Evolutionary conservation across 2,113 vertebrate species (phyloP).

Genomic region (Megaleporinus macrocephalus): DNA sequence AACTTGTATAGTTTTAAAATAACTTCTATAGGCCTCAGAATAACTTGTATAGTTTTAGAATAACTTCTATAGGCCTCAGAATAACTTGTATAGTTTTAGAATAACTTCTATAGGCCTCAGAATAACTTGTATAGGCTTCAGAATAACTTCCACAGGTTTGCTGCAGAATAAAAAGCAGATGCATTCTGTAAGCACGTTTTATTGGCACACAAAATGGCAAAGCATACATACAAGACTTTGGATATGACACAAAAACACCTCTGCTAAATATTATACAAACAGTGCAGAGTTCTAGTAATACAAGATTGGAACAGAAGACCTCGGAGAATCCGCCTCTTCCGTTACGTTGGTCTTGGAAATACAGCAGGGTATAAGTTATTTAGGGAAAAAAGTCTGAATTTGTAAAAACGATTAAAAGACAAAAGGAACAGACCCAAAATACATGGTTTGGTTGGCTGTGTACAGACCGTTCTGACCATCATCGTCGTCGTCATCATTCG

Average conservation of each 20-base stretch:
- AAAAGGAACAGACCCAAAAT: conserved; percentile 68
- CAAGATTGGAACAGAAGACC: conserved; percentile 87
- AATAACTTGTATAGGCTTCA: not conserved
- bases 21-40: too few relatives aligned
- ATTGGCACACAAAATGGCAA: conserved; percentile 99
- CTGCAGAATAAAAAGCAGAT: conserved; percentile 27
- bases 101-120: too few relatives aligned
- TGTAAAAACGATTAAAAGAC: conserved; percentile 49
- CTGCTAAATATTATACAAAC: conserved; percentile 92
- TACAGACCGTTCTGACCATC: not conserved
- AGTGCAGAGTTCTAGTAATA: conserved; percentile 90
- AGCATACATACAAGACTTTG: conserved; percentile 99
- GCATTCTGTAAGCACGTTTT: conserved; percentile 91
- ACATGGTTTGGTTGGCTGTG: conserved; percentile 20
- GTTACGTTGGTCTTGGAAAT: conserved; percentile 67
- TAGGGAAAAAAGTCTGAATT: conserved; percentile 87
- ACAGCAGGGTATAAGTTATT: conserved; percentile 92
- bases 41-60: too few relatives aligned
- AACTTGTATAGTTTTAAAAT: too few relatives aligned
- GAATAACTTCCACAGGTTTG: too few relatives aligned
- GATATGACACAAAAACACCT: conserved; percentile 94
- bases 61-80: too few relatives aligned
- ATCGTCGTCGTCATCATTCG: not conserved
- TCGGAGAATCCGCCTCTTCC: conserved; percentile 21
- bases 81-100: too few relatives aligned